Evolutionary conservation across 2,888 invertebrate genomes (phyloP).

Genomic region (Parelbella ahira): DNA sequence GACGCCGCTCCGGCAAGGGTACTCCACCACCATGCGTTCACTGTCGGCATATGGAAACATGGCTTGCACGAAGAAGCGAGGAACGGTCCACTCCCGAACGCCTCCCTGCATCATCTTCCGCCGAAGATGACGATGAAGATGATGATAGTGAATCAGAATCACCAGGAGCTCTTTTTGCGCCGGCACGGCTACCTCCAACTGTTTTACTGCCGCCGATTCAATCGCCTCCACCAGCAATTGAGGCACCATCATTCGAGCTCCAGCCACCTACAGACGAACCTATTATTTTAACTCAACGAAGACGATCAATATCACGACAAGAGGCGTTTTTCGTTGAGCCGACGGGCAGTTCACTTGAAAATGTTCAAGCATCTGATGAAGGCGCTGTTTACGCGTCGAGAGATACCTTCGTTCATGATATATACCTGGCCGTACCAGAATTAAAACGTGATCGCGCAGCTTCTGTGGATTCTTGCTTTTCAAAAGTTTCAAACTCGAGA

Average conservation of each 20-base stretch:
- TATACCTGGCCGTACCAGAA: slow-evolving; percentile 90
- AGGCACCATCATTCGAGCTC: slow-evolving; percentile 80
- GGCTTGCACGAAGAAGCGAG: slow-evolving; percentile 79
- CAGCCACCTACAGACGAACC: slow-evolving; percentile 76
- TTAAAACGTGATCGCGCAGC: slow-evolving; percentile 91
- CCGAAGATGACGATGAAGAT: slow-evolving; percentile 74
- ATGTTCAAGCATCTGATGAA: slow-evolving; percentile 81
- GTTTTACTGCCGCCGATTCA: slow-evolving; percentile 52
- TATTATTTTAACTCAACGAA: slow-evolving; percentile 72
- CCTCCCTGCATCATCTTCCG: slow-evolving; percentile 57
- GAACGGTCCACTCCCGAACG: slow-evolving; percentile 64
- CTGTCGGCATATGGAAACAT: slow-evolving; percentile 88
- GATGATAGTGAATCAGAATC: slow-evolving; percentile 66
- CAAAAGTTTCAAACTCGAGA: slow-evolving; percentile 85
- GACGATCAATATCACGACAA: slow-evolving; percentile 89
- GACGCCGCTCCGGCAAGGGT: slow-evolving; percentile 83
- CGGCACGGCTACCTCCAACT: slow-evolving; percentile 40
- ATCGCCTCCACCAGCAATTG: slow-evolving; percentile 77
- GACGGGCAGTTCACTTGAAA: slow-evolving; percentile 85
- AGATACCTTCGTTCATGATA: slow-evolving; percentile 82
- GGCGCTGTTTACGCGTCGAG: slow-evolving; percentile 51
- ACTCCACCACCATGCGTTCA: slow-evolving; percentile 88
- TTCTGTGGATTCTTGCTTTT: slow-evolving; percentile 93
- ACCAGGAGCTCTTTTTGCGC: slow-evolving; percentile 84
- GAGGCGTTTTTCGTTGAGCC: slow-evolving; percentile 90